Evolutionary conservation across 1,140 invertebrate genomes (phyloP).

Genomic region (Drosophila subobscura): DNA sequence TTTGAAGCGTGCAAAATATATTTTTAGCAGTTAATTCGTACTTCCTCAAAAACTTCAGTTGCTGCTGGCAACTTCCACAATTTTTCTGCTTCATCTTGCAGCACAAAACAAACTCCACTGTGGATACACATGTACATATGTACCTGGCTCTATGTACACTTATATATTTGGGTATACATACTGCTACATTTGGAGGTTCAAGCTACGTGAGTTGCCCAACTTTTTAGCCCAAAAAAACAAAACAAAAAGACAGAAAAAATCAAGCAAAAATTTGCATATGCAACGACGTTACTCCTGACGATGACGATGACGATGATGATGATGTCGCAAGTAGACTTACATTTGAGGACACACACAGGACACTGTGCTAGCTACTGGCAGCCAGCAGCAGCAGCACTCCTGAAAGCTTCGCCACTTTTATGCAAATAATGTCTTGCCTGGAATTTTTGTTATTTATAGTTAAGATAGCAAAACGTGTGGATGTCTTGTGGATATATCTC

Average conservation of each 20-base stretch:
- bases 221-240: conserved; percentile 64
- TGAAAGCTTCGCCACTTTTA: conserved; percentile 74
- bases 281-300: conserved; percentile 70
- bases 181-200: conserved; percentile 26
- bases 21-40: conserved; percentile 73
- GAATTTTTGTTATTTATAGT: conserved; percentile 82
- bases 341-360: conserved; percentile 57
- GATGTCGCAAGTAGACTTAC: conserved; percentile 34
- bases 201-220: conserved; percentile 68
- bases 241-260: neutral
- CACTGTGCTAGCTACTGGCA: conserved; percentile 60
- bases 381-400: conserved; percentile 10
- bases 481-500: conserved; percentile 65
- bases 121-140: conserved; percentile 35
- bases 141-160: conserved; percentile 12
- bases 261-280: conserved; percentile 72
- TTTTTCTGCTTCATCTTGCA: conserved; percentile 76
- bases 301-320: conserved; percentile 60
- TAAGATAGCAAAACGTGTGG: conserved; percentile 79
- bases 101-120: conserved; percentile 51
- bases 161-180: conserved; percentile 27
- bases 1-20: conserved; percentile 80
- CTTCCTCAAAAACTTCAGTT: conserved; percentile 36
- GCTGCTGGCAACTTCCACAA: conserved; percentile 18
- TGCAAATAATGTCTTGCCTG: conserved; percentile 80